A percentile compares a stretch with the other conserved stretches of the same genome.
Conservation (phyloP, 2,888 invertebrate genomes). For the Myathropa florea region DNA sequence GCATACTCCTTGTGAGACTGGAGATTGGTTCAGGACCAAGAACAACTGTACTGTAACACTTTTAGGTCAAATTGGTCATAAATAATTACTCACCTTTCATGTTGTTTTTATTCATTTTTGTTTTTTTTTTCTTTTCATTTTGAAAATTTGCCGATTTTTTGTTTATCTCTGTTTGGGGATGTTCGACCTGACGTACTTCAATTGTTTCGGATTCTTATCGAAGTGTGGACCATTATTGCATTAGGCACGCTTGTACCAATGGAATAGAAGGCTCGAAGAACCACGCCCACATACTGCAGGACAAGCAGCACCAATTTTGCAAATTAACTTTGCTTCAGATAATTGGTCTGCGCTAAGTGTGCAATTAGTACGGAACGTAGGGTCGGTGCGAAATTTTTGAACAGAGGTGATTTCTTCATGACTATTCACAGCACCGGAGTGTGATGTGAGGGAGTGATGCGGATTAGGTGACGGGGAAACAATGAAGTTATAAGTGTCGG, state of each 20-base stretch:
- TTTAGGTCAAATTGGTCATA: constrained; percentile 59
- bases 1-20: constrained; percentile 28
- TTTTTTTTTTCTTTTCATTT: constrained; percentile 17
- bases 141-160: background rate
- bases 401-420: constrained; percentile 32
- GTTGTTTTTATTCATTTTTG: background rate
- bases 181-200: constrained; percentile 19
- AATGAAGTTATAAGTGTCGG: background rate
- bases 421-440: background rate
- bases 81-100: constrained; percentile 61
- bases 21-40: constrained; percentile 8
- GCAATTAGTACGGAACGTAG: constrained; percentile 60
- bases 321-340: constrained; percentile 56
- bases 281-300: background rate
- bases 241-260: constrained; percentile 42
- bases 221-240: constrained; percentile 49
- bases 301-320: constrained; percentile 29
- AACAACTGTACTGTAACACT: background rate
- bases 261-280: background rate
- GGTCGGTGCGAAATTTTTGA: constrained; percentile 39
- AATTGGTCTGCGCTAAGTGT: constrained; percentile 60
- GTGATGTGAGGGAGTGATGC: background rate
- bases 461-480: too few relatives aligned
- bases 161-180: constrained; percentile 26
- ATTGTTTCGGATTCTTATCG: constrained; percentile 53